These are phyloP conservation scores for Dolichotis patagonum DNA, from an alignment of 2,113 vertebrate species.

Conservation along the genomic window DNA sequence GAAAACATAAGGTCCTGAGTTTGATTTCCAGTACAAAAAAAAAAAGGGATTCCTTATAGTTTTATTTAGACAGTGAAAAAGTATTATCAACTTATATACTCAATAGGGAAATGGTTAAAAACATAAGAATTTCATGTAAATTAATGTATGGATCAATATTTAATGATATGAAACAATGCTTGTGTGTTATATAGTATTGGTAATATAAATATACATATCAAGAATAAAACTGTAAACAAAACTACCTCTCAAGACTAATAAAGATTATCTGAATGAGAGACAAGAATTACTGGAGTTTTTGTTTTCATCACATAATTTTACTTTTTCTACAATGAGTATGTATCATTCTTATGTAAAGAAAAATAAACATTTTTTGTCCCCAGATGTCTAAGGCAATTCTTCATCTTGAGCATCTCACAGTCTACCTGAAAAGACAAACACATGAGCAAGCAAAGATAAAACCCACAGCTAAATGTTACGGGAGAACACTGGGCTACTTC, in stretches of 20 bases:
- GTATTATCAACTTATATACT: slow-evolving; percentile 4
- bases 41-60: slow-evolving; percentile 12
- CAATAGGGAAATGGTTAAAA: slow-evolving; percentile 35
- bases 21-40: no score
- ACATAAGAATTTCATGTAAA: not conserved
- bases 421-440: slow-evolving; percentile 7
- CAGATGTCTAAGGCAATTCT: not conserved
- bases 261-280: slow-evolving; percentile 8
- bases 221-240: slow-evolving; percentile 57
- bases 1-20: no score
- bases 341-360: not conserved
- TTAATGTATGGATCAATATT: slow-evolving; percentile 32
- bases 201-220: not conserved
- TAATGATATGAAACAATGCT: not conserved
- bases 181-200: not conserved
- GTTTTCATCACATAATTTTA: slow-evolving; percentile 33
- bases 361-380: slow-evolving; percentile 24
- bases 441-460: not conserved
- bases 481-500: not conserved
- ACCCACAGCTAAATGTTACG: not conserved
- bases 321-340: not conserved
- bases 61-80: slow-evolving; percentile 47
- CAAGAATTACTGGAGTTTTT: slow-evolving; percentile 19
- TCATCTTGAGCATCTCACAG: not conserved
- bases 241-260: slow-evolving; percentile 29